Evolutionary conservation across 2,113 vertebrate genomes (phyloP).

Genomic region (Mobula hypostoma): DNA sequence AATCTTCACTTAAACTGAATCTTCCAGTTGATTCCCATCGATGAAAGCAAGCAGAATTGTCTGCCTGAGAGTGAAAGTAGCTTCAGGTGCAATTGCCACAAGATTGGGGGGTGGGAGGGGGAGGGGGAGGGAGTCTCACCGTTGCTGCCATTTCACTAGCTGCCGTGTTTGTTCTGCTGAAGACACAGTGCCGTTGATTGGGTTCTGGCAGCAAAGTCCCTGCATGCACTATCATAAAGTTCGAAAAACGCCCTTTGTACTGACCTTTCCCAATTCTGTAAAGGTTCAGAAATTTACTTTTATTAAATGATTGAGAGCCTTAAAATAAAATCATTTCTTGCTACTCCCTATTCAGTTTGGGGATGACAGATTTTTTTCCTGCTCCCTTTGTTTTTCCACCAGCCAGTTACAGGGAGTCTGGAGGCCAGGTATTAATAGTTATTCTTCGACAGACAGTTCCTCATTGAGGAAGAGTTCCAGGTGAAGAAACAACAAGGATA

Average conservation of each 20-base stretch:
- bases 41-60: neutral
- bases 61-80: neutral
- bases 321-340: slow-evolving; percentile 31
- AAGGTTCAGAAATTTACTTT: neutral
- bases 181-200: neutral
- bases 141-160: neutral
- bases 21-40: neutral
- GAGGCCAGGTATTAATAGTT: neutral
- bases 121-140: neutral
- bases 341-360: neutral
- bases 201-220: slow-evolving; percentile 16
- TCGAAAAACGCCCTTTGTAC: neutral
- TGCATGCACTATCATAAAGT: neutral
- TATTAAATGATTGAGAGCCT: slow-evolving; percentile 34
- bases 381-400: neutral
- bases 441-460: neutral
- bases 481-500: neutral
- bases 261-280: neutral
- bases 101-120: neutral
- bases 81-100: neutral
- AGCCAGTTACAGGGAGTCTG: neutral
- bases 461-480: neutral
- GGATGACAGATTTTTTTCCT: neutral
- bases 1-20: slow-evolving; percentile 41
- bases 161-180: slow-evolving; percentile 31